A percentile compares a stretch with the other conserved stretches of the same genome.
Evolutionary conservation across 1,140 invertebrate genomes (phyloP).

Genomic region (Musca domestica): DNA sequence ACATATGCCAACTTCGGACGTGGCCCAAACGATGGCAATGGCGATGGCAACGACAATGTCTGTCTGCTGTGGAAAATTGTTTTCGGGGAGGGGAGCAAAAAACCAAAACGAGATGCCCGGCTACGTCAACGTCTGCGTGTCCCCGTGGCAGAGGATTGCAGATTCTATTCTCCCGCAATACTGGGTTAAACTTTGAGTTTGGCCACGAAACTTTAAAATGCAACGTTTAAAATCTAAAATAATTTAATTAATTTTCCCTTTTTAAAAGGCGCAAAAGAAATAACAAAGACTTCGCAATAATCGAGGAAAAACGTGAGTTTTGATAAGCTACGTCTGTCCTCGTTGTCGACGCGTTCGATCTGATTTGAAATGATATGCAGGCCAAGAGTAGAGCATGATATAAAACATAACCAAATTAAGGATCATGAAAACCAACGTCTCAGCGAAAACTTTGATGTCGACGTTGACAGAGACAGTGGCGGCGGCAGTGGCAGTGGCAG

Average conservation of each 20-base stretch:
- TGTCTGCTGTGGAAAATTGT: too few relatives aligned
- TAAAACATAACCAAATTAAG: conserved; percentile 56
- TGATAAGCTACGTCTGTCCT: neutral
- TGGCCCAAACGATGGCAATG: conserved; percentile 6
- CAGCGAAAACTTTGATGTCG: neutral
- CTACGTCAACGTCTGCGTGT: neutral
- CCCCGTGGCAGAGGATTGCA: too few relatives aligned
- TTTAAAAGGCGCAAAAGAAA: too few relatives aligned
- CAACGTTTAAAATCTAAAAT: too few relatives aligned
- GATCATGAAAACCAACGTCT: conserved; percentile 37
- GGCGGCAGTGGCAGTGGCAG: conserved; percentile 24
- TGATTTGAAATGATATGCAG: conserved; percentile 55
- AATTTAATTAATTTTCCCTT: too few relatives aligned
- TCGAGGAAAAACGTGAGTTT: neutral
- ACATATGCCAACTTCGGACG: conserved; percentile 22
- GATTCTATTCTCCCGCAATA: too few relatives aligned
- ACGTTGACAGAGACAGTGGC: neutral
- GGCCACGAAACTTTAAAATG: too few relatives aligned
- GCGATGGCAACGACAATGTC: neutral
- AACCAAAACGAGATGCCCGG: neutral
- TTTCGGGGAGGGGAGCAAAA: neutral
- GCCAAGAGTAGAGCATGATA: conserved; percentile 32
- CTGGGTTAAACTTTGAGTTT: too few relatives aligned
- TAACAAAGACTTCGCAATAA: neutral
- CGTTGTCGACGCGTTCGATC: conserved; percentile 49